phyloP scores from a whole-genome alignment of 53 echinoderm and acorn worm species.

The Echinometra lucunter region DNA sequence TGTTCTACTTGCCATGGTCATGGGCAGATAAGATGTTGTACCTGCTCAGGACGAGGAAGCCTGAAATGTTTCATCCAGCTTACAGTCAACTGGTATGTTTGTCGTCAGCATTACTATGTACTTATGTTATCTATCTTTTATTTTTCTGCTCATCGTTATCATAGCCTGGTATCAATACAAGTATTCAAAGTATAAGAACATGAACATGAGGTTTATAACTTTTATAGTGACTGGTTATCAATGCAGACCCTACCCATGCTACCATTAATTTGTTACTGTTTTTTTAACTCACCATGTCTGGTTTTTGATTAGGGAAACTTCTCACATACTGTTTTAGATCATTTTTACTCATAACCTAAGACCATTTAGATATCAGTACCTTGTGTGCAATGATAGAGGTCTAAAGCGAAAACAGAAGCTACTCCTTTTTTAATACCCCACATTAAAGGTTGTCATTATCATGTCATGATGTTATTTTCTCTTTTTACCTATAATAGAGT shows the following conservation, averaged over 20 bases:
- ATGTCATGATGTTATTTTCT: too few species aligned
- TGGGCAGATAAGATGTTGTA: slow-evolving; percentile 83
- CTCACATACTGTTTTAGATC: background rate
- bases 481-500: too few species aligned
- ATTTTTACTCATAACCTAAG: too few species aligned
- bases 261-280: background rate
- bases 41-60: slow-evolving; percentile 75
- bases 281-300: background rate
- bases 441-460: too few species aligned
- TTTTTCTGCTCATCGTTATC: background rate
- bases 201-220: background rate
- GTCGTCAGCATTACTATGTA: background rate
- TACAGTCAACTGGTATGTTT: slow-evolving; percentile 81
- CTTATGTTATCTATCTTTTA: background rate
- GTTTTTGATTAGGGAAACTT: too few species aligned
- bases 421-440: too few species aligned
- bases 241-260: background rate
- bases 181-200: background rate
- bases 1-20: slow-evolving; percentile 85
- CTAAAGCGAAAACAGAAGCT: too few species aligned
- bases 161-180: background rate
- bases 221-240: background rate
- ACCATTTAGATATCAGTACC: too few species aligned
- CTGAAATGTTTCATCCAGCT: slow-evolving; percentile 87
- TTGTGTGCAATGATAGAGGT: too few species aligned